Evolutionary conservation across 2,888 invertebrate species (phyloP).

Genomic region (Cryptocephalus moraei): DNA sequence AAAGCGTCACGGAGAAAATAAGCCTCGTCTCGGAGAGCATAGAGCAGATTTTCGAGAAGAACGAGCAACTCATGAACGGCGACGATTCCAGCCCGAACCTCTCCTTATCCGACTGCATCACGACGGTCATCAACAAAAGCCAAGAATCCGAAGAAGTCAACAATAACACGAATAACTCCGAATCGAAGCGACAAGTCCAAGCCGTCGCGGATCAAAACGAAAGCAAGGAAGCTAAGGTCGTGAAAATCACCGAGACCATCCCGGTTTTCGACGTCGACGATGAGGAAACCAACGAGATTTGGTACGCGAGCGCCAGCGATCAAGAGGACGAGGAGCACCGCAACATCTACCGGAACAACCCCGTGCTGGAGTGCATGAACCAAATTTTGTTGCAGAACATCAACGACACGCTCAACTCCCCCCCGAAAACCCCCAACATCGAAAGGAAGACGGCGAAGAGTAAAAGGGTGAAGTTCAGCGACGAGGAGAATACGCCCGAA

Average conservation of each 20-base stretch:
- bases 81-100: slow-evolving; percentile 41
- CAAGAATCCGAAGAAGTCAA: background rate
- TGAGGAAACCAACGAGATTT: slow-evolving; percentile 53
- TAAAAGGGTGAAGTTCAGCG: slow-evolving; percentile 37
- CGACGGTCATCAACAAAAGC: slow-evolving; percentile 21
- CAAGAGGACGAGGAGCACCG: slow-evolving; percentile 60
- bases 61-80: slow-evolving; percentile 37
- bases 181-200: too few relatives aligned
- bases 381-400: slow-evolving; percentile 71
- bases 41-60: slow-evolving; percentile 41
- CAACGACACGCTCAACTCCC: slow-evolving; percentile 38
- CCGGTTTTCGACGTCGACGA: slow-evolving; percentile 36
- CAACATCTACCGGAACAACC: slow-evolving; percentile 68
- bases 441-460: slow-evolving; percentile 29
- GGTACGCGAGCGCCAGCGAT: slow-evolving; percentile 73
- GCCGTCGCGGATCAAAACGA: background rate
- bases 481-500: slow-evolving; percentile 25
- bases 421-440: slow-evolving; percentile 36
- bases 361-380: slow-evolving; percentile 77
- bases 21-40: slow-evolving; percentile 47
- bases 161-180: background rate
- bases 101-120: slow-evolving; percentile 45
- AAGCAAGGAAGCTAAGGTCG: slow-evolving; percentile 7
- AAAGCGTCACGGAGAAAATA: slow-evolving; percentile 47
- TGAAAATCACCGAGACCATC: slow-evolving; percentile 39